Evolutionary conservation across 2,113 vertebrate species (phyloP), one percentile per base, ranked within the genome.

Genomic region (Rhinopomastus cyanomelas): DNA sequence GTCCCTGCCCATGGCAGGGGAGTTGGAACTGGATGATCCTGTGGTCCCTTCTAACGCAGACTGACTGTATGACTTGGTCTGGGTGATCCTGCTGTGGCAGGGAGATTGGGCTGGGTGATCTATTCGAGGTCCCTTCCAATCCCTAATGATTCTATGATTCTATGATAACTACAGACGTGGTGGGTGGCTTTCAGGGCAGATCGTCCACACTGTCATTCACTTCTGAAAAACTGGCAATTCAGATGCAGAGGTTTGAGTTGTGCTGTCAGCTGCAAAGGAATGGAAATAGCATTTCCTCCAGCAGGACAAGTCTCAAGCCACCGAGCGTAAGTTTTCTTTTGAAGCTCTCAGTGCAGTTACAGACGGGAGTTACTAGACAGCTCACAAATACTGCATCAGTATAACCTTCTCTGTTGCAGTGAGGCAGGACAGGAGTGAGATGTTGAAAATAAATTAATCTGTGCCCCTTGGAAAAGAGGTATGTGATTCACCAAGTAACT

Each of bases 211-310:
- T 30, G 22, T 68, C 51, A 59, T 81, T 75, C 37, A 18, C 68
- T 89, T 78, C 55, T 79, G 52, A 73, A 73, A 12, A 52, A 23
- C 1, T 62, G 18, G 55, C 39, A 48, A 73, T 75, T 57, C 51
- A 66, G 79, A 89, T 85, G 52, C 26, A 62, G 34, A 60, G 79
- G 86, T 57, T 46, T 12, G 65, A 86, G 17, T 82, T 82, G 71
- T 42, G 57, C 57, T 51, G 66, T 93, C 80, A 61, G 59, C 89
- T 74, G 61, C 55, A 90, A 69, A 30, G 53, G 23, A 89, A 81
- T 26, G 69, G 73, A 92, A 95, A 83, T 76, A 55, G 75, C 77
- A 80, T 89, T 92, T 90, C 91, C 79, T 92, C 42, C 52, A 76
- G 48, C 3, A 15, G 75, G 85, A 73, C 56, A 69, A 15, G 27